These are phyloP conservation scores for Drosophila pallidifrons DNA, from an alignment of 1,140 invertebrate species.

Conservation along the genomic window DNA sequence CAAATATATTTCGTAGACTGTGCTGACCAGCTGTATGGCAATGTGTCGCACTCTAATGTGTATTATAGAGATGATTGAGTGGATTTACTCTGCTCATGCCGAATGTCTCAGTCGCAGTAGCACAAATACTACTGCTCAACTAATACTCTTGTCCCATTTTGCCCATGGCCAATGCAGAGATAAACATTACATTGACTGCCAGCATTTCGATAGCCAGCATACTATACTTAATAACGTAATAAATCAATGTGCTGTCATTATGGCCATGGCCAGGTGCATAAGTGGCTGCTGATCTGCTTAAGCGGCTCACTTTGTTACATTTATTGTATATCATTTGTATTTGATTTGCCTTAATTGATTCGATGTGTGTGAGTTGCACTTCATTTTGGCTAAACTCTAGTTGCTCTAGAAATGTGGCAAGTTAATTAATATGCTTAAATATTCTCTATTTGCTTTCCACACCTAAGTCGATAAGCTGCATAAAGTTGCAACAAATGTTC, in stretches of 20 bases:
- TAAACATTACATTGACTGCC: conserved; percentile 60
- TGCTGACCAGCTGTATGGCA: conserved; percentile 33
- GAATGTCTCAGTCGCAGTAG: conserved; percentile 53
- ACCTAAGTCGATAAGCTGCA: neutral
- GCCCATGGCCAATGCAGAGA: conserved; percentile 54
- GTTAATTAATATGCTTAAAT: conserved; percentile 23
- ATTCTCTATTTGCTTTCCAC: neutral
- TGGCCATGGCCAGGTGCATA: conserved; percentile 27
- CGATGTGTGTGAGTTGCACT: conserved; percentile 18
- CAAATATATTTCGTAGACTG: conserved; percentile 1
- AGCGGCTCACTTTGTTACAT: conserved; percentile 27
- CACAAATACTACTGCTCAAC: conserved; percentile 49
- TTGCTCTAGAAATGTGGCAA: neutral
- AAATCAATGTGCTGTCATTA: conserved; percentile 31
- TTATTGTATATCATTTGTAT: conserved; percentile 53
- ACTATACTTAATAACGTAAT: conserved; percentile 56
- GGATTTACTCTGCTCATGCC: conserved; percentile 68
- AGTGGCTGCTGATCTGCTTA: conserved; percentile 19
- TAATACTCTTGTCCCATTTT: conserved; percentile 47
- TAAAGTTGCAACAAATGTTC: neutral
- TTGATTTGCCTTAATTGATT: conserved; percentile 50
- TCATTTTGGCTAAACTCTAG: neutral
- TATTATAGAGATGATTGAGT: conserved; percentile 80
- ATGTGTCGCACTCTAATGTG: conserved; percentile 37
- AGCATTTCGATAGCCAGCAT: conserved; percentile 39